A percentile compares a stretch with the other conserved stretches of the same genome.
Evolutionary conservation across 1,140 invertebrate genomes (phyloP).

Genomic region (Berghia stephanieae): DNA sequence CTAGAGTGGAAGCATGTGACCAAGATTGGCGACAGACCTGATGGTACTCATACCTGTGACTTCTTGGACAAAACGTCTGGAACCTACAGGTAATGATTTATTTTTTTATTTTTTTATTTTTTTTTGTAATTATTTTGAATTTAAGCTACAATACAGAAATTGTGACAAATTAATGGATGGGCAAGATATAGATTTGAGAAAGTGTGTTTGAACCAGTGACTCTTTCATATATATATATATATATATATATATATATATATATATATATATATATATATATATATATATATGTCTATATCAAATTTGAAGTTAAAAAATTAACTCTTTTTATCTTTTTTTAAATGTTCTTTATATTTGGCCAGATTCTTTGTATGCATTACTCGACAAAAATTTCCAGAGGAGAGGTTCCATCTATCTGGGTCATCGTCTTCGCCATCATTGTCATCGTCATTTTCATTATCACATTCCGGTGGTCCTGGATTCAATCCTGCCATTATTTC

Average conservation of each 20-base stretch:
- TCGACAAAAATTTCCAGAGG: constrained; percentile 26
- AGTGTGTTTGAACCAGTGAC: too few relatives aligned
- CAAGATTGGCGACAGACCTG: constrained; percentile 71
- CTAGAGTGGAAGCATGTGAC: constrained; percentile 76
- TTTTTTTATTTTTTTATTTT: constrained; percentile 15
- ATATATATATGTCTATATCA: too few relatives aligned
- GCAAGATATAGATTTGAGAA: too few relatives aligned
- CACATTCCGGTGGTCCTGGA: constrained; percentile 6
- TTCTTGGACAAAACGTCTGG: constrained; percentile 48
- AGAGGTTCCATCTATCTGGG: background rate
- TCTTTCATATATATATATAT: too few relatives aligned
- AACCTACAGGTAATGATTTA: constrained; percentile 44
- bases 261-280: too few relatives aligned
- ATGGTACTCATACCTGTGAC: constrained; percentile 69
- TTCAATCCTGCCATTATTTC: constrained; percentile 19
- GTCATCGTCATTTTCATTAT: constrained; percentile 3
- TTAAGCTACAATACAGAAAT: too few relatives aligned
- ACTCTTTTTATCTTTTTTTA: background rate
- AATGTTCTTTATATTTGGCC: background rate
- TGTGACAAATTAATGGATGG: too few relatives aligned
- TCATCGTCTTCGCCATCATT: background rate
- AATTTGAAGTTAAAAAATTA: too few relatives aligned
- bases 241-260: too few relatives aligned
- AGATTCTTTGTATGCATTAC: constrained; percentile 32
- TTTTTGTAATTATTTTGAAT: background rate